A percentile compares a stretch with the other conserved stretches of the same genome.
Conservation (phyloP, 1,140 invertebrate genomes). For the Drosophila varians region DNA sequence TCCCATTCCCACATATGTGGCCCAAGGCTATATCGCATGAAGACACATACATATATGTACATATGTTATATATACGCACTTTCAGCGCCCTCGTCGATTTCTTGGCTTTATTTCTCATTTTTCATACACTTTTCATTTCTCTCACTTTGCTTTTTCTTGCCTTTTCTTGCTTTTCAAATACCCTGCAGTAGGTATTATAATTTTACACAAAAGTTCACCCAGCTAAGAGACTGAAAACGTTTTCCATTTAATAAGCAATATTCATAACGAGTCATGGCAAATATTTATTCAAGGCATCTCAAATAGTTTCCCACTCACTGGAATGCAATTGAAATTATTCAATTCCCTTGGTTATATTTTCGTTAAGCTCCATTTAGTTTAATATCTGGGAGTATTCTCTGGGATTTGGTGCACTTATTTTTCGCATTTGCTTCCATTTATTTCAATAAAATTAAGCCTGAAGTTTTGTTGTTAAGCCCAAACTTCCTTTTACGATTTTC, state of each 20-base stretch:
- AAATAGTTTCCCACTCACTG: too few relatives aligned
- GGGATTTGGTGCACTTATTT: conserved; percentile 1
- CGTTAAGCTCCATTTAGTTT: conserved; percentile 18
- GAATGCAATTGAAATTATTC: too few relatives aligned
- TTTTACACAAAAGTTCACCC: not conserved
- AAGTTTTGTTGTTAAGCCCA: conserved; percentile 37
- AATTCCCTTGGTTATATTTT: not conserved
- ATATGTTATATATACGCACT: conserved; percentile 29
- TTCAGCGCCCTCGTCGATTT: conserved; percentile 48
- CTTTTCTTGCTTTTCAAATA: conserved; percentile 4
- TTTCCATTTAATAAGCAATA: not conserved
- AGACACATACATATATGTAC: conserved; percentile 17
- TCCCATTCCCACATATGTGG: conserved; percentile 43
- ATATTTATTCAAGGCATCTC: not conserved
- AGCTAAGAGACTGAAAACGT: not conserved
- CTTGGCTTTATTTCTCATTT: conserved; percentile 41
- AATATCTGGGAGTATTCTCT: conserved; percentile 7
- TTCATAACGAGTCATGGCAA: not conserved
- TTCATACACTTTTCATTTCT: conserved; percentile 20
- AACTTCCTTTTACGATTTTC: conserved; percentile 43
- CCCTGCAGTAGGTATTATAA: conserved; percentile 8
- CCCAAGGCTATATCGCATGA: conserved; percentile 30
- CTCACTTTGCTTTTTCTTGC: conserved; percentile 10
- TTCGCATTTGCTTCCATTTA: conserved; percentile 35
- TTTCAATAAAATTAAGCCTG: conserved; percentile 47